Evolutionary conservation across 2,797 vertebrate species (phyloP).

Genomic region (Dicrostonyx torquatus): DNA sequence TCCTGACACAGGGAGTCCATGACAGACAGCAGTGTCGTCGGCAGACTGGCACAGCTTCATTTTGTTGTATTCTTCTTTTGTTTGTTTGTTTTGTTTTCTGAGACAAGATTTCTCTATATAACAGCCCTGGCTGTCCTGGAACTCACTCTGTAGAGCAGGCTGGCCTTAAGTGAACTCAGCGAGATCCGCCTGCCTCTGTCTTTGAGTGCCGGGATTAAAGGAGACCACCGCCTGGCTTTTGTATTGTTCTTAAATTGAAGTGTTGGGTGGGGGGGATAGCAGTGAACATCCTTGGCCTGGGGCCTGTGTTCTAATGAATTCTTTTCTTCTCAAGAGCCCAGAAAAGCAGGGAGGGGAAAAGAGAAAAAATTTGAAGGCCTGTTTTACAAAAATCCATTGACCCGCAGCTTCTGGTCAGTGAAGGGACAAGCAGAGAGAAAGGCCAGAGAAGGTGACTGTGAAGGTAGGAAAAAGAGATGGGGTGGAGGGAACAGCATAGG

Average conservation of each 20-base stretch:
- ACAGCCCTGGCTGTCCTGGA: too few species aligned
- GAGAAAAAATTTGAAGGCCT: not conserved
- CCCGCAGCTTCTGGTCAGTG: not conserved
- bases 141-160: too few species aligned
- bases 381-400: constrained; percentile 13
- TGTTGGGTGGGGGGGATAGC: not conserved
- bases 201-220: too few species aligned
- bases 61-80: not conserved
- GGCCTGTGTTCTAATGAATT: constrained; percentile 24
- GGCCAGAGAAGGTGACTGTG: not conserved
- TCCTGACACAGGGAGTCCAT: rapidly evolving
- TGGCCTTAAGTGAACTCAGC: too few species aligned
- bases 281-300: not conserved
- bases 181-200: too few species aligned
- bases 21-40: not conserved
- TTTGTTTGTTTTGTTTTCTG: too few species aligned
- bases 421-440: not conserved
- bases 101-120: too few species aligned
- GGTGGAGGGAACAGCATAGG: rapidly evolving
- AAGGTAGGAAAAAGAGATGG: not conserved
- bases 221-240: too few species aligned
- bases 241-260: not conserved
- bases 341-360: not conserved
- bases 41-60: not conserved
- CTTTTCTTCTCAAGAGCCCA: not conserved